These are phyloP conservation scores for Pitta sordida DNA, from an alignment of 2,113 vertebrate species.

Conservation along the genomic window DNA sequence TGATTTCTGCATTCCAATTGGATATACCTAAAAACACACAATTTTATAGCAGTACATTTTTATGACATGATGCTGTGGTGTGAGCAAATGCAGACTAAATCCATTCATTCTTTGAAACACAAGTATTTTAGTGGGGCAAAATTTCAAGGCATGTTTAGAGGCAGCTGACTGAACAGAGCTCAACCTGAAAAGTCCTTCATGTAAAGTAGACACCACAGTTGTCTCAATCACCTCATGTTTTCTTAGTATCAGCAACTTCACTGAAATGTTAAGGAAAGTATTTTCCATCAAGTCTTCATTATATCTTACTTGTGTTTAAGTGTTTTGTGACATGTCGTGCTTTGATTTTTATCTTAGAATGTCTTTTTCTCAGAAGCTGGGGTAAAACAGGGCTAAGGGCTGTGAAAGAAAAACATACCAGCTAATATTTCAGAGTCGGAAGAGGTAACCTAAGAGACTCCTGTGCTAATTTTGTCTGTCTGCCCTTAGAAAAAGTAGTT, in stretches of 20 bases:
- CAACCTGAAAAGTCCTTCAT: background rate
- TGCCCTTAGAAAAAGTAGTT: background rate
- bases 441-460: background rate
- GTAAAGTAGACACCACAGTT: background rate
- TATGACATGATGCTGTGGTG: background rate
- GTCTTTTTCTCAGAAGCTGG: background rate
- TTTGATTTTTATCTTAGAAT: background rate
- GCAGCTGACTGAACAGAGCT: background rate
- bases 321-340: background rate
- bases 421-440: background rate
- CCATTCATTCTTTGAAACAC: background rate
- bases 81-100: background rate
- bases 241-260: background rate
- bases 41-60: background rate
- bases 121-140: background rate
- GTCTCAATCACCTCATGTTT: background rate
- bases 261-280: background rate
- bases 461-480: background rate
- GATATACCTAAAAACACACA: background rate
- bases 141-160: background rate
- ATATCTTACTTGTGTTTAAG: background rate
- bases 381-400: background rate
- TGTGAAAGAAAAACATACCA: background rate
- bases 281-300: background rate
- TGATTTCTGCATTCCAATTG: background rate